Percentiles rank a stretch among this genome's conserved stretches.
Evolutionary conservation across 2,113 vertebrate genomes (phyloP).

Genomic region (Crotalus viridis): DNA sequence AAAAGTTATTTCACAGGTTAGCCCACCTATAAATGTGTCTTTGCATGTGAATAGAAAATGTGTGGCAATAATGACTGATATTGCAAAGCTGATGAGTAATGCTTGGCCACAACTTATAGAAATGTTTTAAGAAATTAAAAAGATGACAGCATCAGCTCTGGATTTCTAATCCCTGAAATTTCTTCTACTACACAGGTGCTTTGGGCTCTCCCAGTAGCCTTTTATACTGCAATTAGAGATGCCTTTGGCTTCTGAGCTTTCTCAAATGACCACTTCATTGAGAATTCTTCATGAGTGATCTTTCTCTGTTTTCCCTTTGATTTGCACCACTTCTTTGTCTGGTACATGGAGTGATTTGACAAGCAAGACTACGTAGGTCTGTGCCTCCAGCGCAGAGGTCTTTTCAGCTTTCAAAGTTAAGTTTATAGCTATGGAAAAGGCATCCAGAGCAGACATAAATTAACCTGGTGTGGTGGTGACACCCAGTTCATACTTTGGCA

Average conservation of each 20-base stretch:
- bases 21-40: background rate
- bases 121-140: background rate
- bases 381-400: background rate
- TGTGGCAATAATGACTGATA: background rate
- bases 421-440: background rate
- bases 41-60: background rate
- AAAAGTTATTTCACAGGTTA: background rate
- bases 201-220: background rate
- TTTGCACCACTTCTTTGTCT: background rate
- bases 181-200: background rate
- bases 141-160: too few relatives aligned
- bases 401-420: slow-evolving; percentile 10
- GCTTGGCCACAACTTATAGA: background rate
- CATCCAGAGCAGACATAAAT: slow-evolving; percentile 2
- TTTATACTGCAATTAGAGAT: background rate
- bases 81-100: background rate
- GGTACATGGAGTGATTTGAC: slow-evolving; percentile 14
- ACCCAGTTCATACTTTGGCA: background rate
- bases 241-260: slow-evolving; percentile 1
- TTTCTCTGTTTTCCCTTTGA: background rate
- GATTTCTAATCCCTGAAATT: background rate
- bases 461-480: background rate
- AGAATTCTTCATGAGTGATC: background rate
- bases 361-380: slow-evolving; percentile 9
- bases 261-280: slow-evolving; percentile 4